phyloP scores from a whole-genome alignment of 2,797 vertebrate genomes.

The Macropus fuliginosus region DNA sequence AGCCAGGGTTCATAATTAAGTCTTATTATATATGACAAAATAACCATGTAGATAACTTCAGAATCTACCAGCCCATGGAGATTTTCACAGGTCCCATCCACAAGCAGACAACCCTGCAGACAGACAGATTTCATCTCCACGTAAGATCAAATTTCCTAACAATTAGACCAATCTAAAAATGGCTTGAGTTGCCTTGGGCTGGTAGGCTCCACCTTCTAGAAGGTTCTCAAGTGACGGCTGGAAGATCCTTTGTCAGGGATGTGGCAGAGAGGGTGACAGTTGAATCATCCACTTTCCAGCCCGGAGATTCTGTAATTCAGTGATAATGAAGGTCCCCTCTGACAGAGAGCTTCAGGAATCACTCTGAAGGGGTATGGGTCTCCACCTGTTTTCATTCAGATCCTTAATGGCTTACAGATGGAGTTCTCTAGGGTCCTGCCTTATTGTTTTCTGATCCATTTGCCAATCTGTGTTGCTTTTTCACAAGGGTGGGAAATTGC shows the following conservation, averaged over 20 bases:
- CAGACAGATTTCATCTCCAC: neutral
- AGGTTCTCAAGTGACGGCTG: neutral
- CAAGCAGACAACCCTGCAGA: neutral
- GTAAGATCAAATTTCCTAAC: neutral
- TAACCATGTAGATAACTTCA: neutral
- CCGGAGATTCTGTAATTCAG: neutral
- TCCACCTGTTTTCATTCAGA: neutral
- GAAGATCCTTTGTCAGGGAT: neutral
- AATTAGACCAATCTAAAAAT: neutral
- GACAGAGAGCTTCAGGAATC: neutral
- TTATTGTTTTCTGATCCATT: neutral
- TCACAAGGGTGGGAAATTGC: neutral
- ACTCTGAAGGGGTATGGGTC: neutral
- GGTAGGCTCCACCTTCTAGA: neutral
- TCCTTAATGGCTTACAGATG: neutral
- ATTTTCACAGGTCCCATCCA: neutral
- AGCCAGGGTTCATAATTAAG: neutral
- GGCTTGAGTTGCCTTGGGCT: neutral
- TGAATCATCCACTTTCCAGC: neutral
- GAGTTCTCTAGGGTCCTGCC: neutral
- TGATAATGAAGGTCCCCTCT: neutral
- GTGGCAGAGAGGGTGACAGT: neutral
- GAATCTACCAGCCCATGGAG: neutral
- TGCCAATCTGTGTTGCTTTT: constrained; percentile 44
- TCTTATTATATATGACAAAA: neutral